These are phyloP conservation scores for Idaea dimidiata DNA, from an alignment of 2,888 invertebrate genomes.

Conservation along the genomic window DNA sequence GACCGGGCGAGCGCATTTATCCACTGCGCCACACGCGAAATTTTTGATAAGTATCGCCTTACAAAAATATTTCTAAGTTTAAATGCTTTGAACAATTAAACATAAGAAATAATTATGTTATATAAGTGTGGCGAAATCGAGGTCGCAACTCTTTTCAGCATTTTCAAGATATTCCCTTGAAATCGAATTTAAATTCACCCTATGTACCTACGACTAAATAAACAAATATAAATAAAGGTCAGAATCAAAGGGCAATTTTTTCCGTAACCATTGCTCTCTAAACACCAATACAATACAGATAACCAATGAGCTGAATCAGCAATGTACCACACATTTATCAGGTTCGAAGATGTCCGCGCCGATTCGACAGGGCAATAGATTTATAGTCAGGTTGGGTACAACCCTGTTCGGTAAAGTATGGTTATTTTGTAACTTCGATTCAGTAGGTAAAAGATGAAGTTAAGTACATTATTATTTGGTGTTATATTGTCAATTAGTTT, in stretches of 20 bases:
- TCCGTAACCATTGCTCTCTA: not conserved
- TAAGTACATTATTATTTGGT: not conserved
- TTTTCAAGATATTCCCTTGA: too few species aligned
- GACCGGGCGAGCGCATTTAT: too few species aligned
- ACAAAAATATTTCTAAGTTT: too few species aligned
- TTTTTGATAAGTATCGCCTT: too few species aligned
- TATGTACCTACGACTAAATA: not conserved
- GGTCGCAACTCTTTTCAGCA: too few species aligned
- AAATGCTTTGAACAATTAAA: too few species aligned
- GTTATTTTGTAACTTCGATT: not conserved
- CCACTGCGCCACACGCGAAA: too few species aligned
- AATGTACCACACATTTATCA: constrained; percentile 1
- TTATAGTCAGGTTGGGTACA: not conserved
- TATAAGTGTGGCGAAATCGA: too few species aligned
- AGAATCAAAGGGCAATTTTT: not conserved
- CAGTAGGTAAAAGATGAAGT: not conserved
- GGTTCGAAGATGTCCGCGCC: not conserved
- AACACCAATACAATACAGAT: not conserved
- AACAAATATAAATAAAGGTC: not conserved
- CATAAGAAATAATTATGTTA: too few species aligned
- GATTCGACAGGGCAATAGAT: not conserved
- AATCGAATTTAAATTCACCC: not conserved
- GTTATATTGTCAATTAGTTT: not conserved
- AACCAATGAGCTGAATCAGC: not conserved
- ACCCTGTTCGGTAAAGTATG: not conserved